Base-by-base conservation (phyloP, 53 echinoderm and acorn worm genomes). In the Zoroaster sp. region DNA sequence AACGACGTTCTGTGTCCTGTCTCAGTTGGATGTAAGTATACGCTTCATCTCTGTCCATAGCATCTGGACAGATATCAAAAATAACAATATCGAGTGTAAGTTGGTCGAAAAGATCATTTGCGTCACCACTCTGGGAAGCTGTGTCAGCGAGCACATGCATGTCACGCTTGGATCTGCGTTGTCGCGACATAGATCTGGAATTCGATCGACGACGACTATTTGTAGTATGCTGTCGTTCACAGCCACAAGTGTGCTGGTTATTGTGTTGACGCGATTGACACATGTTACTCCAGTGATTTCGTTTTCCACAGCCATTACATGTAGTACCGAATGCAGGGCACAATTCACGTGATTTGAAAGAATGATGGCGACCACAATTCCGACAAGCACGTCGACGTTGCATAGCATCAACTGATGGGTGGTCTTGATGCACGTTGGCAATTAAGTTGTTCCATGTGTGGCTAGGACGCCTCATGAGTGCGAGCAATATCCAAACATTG, bases 371-470 rank as follows among this genome's bases (percentile, higher is more conserved):
- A 37, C 92, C 87, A 78, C 91, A 91, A 55, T 91, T 91, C 44
- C 79, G 69, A 33, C 91, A 91, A 9, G 68, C 38, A 14, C 65
- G 39, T 44, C 9, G 33, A 30, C 75, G 85, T 39, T 76, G 78
- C 45, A 75, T 68, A 15, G 36, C 69, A 47, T 75, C 65, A 87
- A 79, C 46, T 51, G 44, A 47, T 78, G 31, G 40, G 87, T 86
- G 69, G 89, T 89, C 3, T 89, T 69, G 75, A 23, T 66, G 75
- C 23, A 87, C 83, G 8, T 38, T 65, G 31, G 52, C 52, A 25
- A n/a, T 92, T 86, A 23, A 91, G 71, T 35, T 88, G 89, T 38
- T 87, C 72, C 93, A 93, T 89, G 38, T 93, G 93, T 21, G 93
- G 55, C 10, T 32, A 63, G 44, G 72, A 70, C 39, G 35, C 89